These are phyloP conservation scores for Castor canadensis DNA, from an alignment of 2,113 vertebrate genomes.

Conservation along the genomic window DNA sequence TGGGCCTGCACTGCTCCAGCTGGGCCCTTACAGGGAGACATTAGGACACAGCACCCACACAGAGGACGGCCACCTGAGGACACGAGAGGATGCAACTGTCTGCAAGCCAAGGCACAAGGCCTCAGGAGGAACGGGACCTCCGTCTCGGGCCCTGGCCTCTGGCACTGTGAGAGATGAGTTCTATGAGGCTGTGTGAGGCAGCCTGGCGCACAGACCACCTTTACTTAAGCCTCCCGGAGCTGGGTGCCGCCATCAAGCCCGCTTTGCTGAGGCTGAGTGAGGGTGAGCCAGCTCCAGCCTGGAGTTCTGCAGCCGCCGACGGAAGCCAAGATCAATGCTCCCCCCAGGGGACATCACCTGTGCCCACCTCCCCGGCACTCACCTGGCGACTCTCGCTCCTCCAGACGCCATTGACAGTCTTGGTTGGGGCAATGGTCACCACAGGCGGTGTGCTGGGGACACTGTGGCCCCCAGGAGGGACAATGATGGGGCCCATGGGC, in stretches of 20 bases:
- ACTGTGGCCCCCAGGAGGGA: constrained; percentile 93
- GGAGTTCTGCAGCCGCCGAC: background rate
- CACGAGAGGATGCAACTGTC: background rate
- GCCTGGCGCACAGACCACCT: background rate
- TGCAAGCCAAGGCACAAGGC: background rate
- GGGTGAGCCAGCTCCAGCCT: background rate
- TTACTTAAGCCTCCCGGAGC: background rate
- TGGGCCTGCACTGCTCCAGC: too few relatives aligned
- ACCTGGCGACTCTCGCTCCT: constrained; percentile 97
- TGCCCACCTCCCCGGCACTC: background rate
- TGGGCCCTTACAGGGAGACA: background rate
- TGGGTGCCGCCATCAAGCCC: too few relatives aligned
- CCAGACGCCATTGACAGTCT: constrained; percentile 98
- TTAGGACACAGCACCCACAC: background rate
- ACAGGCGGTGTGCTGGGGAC: constrained; percentile 98
- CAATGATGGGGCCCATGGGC: constrained; percentile 95
- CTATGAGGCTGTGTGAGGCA: too few relatives aligned
- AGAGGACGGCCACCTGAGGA: background rate
- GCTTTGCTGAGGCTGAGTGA: background rate
- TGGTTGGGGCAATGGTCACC: constrained; percentile 98
- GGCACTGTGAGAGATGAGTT: background rate
- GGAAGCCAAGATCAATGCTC: background rate
- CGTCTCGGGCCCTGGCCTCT: fast-evolving
- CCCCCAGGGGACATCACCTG: background rate
- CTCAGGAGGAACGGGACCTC: too few relatives aligned